Base-by-base conservation (phyloP, 2,797 vertebrate genomes). In the Leptoclinus maculatus region DNA sequence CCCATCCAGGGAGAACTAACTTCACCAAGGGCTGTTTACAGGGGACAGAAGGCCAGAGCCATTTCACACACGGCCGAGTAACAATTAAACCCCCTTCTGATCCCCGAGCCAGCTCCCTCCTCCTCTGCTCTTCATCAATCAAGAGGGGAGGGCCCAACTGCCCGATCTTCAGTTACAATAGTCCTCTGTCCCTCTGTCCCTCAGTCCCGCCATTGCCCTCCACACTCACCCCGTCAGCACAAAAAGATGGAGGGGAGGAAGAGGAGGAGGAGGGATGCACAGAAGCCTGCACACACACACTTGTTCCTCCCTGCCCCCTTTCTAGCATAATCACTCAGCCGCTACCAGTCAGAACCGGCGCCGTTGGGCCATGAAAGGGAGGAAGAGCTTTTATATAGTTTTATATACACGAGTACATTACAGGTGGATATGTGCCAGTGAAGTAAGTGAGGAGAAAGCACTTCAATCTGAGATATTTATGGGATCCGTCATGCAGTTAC, bases 41-140 rank as follows among this genome's bases (percentile, higher is more conserved):
- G 89, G 89, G 89, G 85, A 94, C 92, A 94, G 66, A 59, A 79
- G 92, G 90, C 86, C 86, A 88, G 87, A 89, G 87, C 91, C 81
- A 89, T 94, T 95, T 95, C 91, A 93, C 91, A 95, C 91, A 92
- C 74, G 79, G 89, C 87, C 87, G 84, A 94, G 88, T 92, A 92
- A 93, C 88, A 94, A 94, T 95, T 92, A 94, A 59, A 82, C 75
- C 38, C 49, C 66, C 83, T 80, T 73, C 85, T 76, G 81, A 83
- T 85, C 81, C 83, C 62, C 80, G 51, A 76, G 63, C 66, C 81
- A 8, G 58, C 78, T 47, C 83, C 84, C 87, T 80, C 87, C 77
- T 85, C 74, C 76, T 77, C 83, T 79, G 64, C 76, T 90, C 88
- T 85, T 93, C 91, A 93, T 93, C 89, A 91, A 91, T 88, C 83